Base-by-base conservation (phyloP, 2,113 vertebrate species). In the Ciconia boyciana region DNA sequence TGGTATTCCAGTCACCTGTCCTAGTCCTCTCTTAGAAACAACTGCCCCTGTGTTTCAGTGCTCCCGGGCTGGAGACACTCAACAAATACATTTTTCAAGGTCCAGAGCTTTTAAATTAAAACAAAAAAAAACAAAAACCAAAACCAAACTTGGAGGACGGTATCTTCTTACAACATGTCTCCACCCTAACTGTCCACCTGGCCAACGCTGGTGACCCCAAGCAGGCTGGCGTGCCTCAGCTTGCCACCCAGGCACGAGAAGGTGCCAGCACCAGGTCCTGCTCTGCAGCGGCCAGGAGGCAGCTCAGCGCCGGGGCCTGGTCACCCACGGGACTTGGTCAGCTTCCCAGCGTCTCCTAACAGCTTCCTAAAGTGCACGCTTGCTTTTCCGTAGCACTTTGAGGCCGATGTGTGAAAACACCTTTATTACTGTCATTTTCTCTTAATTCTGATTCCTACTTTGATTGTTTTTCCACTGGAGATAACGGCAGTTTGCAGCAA, bases 281-380 rank as follows among this genome's bases (percentile, higher is more conserved):
- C 48, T 52, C 34, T n/a, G 66, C n/a, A 10, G 26, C 4, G 6
- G 26, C 43, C 49, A 21, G 43, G 44, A 41, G 52, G 22, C 36
- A 46, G 43, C 15, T 66, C 24, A 26, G 29, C 19, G 55, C 39
- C 2, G 3, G 14, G 46, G 14, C 3, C 55, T 20, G 44, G 54
- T 41, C 13, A 61, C 18, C 18, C 28, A 3, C 2, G 1, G 25
- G 48, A 13, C 6, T 16, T 13, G 1, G 5, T 11, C 29, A 13
- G 19, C 51, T 14, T 16, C 51, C 26, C 51, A 25, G 34, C 7
- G 2, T 25, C n/a, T 41, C 24, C 13, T 16, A 12, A 60, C 36
- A 39, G 15, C 54, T 24, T 31, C 64, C 29, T 16, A 10, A 54
- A 41, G 55, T 0, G 9, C 48, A 20, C 3, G 0, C 24, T 41